Percentiles rank a stretch among this genome's conserved stretches.
Evolutionary conservation across 2,113 vertebrate genomes (phyloP).

Genomic region (Scomber colias): DNA sequence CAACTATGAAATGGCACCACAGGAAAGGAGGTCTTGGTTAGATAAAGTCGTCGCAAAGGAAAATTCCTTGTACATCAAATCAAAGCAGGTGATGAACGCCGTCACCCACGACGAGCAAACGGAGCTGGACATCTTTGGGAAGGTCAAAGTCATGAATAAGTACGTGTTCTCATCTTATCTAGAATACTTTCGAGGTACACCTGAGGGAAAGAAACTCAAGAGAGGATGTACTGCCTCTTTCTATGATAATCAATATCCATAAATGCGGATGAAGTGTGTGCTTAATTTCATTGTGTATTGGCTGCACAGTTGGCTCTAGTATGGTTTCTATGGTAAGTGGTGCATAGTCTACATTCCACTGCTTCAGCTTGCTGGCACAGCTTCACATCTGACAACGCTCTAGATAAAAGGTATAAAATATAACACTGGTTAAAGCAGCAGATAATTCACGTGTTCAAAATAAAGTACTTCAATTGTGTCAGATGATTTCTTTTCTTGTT

Average conservation of each 20-base stretch:
- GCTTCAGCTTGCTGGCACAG: background rate
- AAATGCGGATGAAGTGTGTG: background rate
- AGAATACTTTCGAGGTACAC: constrained; percentile 75
- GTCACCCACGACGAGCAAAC: constrained; percentile 60
- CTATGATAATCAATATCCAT: background rate
- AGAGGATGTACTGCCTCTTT: constrained; percentile 56
- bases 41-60: constrained; percentile 76
- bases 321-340: background rate
- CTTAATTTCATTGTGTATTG: background rate
- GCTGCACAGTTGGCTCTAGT: background rate
- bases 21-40: constrained; percentile 66
- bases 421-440: no score
- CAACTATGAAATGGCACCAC: constrained; percentile 49
- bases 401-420: no score
- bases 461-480: background rate
- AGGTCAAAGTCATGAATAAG: constrained; percentile 79
- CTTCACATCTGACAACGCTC: no score
- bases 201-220: constrained; percentile 75
- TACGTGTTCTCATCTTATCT: constrained; percentile 77
- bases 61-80: constrained; percentile 65
- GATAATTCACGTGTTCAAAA: no score
- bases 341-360: background rate
- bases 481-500: background rate
- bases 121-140: constrained; percentile 77
- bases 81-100: constrained; percentile 67